Conservation (phyloP, 2,797 vertebrate species). For the Scolopax rusticola region DNA sequence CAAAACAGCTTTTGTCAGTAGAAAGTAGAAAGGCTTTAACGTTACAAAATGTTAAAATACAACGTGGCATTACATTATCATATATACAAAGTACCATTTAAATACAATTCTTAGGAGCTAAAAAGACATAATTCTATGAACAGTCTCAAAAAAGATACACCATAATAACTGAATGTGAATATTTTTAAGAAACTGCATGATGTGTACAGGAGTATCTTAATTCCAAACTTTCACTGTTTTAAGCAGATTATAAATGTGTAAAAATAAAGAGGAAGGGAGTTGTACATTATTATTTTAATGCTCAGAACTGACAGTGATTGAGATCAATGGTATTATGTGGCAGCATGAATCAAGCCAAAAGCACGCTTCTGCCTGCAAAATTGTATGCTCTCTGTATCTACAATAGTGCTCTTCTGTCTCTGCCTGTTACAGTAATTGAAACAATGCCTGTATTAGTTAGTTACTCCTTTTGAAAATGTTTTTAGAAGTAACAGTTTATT, state of each 20-base stretch:
- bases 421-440: constrained; percentile 4
- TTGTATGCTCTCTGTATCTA: not conserved
- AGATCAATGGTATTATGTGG: constrained; percentile 46
- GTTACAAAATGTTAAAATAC: not conserved
- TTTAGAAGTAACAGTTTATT: constrained; percentile 32
- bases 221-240: constrained; percentile 26
- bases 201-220: not conserved
- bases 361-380: constrained; percentile 4
- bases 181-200: constrained; percentile 26
- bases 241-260: not conserved
- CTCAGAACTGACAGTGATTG: constrained; percentile 58
- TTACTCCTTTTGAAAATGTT: constrained; percentile 15
- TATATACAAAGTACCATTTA: not conserved
- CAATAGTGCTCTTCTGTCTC: constrained; percentile 2
- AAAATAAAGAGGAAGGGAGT: constrained; percentile 24
- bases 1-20: not conserved
- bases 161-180: not conserved
- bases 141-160: not conserved
- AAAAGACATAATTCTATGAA: not conserved
- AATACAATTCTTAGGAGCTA: not conserved
- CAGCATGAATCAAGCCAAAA: constrained; percentile 54
- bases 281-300: constrained; percentile 47
- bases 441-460: not conserved
- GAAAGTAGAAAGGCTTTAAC: not conserved
- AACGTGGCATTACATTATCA: not conserved